Evolutionary conservation across 2,113 vertebrate species (phyloP).

Genomic region (Stictonetta naevosa): DNA sequence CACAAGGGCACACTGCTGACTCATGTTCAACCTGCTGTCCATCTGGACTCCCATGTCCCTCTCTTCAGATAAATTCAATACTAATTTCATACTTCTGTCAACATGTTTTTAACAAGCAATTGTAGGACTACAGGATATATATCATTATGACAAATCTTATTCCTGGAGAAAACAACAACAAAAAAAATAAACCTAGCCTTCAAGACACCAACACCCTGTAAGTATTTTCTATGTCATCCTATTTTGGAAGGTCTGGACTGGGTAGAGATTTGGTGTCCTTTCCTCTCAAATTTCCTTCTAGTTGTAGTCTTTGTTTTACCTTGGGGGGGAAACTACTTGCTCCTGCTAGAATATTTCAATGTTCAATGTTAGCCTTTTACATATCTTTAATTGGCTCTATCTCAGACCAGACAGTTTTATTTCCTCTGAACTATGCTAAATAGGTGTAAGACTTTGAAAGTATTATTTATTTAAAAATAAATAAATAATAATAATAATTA

Average conservation of each 20-base stretch:
- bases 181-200: neutral
- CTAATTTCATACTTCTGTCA: neutral
- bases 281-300: neutral
- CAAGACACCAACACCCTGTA: neutral
- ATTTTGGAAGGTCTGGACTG: neutral
- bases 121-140: neutral
- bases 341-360: constrained; percentile 1
- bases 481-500: no score
- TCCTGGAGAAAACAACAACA: neutral
- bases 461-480: no score
- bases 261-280: neutral
- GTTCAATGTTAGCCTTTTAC: neutral
- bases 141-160: neutral
- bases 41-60: no score
- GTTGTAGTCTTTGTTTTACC: constrained; percentile 25
- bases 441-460: neutral
- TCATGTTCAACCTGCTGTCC: no score
- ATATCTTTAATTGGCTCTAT: neutral
- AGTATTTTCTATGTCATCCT: neutral
- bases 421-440: neutral
- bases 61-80: neutral
- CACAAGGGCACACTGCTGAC: no score
- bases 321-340: constrained; percentile 19
- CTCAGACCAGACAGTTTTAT: neutral
- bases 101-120: neutral